phyloP scores from a whole-genome alignment of 2,797 vertebrate genomes.

The Lagocephalus sceleratus region DNA sequence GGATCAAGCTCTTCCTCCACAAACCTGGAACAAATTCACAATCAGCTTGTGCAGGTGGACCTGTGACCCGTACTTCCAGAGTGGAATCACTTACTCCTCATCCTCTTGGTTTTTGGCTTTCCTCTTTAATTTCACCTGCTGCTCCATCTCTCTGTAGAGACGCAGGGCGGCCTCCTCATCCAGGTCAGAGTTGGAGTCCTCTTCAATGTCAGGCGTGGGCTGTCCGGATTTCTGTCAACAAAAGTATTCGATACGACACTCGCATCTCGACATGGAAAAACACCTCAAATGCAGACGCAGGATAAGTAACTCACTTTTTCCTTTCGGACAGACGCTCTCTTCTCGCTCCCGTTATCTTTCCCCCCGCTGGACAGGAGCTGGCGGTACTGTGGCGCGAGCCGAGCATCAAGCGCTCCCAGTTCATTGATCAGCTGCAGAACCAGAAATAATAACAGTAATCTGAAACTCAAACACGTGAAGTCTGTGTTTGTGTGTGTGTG shows the following conservation, averaged over 20 bases:
- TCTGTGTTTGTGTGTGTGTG: too few relatives aligned
- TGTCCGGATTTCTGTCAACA: constrained; percentile 51
- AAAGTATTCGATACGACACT: background rate
- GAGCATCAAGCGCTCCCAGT: constrained; percentile 78
- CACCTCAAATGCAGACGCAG: background rate
- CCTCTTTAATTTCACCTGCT: constrained; percentile 81
- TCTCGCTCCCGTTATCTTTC: constrained; percentile 26
- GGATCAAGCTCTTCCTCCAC: constrained; percentile 60
- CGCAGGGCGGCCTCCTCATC: constrained; percentile 82
- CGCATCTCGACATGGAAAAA: background rate
- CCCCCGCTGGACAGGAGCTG: constrained; percentile 71
- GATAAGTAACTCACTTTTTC: constrained; percentile 37
- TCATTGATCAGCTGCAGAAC: constrained; percentile 85
- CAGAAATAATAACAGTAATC: background rate
- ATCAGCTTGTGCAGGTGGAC: constrained; percentile 2
- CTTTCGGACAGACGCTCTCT: constrained; percentile 46
- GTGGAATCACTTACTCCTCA: constrained; percentile 55
- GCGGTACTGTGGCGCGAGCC: constrained; percentile 78
- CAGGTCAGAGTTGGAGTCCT: constrained; percentile 63
- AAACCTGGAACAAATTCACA: constrained; percentile 43
- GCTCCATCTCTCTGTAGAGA: constrained; percentile 80
- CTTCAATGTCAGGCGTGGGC: constrained; percentile 21
- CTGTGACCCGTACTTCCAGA: background rate
- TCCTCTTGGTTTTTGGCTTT: constrained; percentile 61
- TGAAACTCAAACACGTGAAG: background rate